phyloP scores from a whole-genome alignment of 2,888 invertebrate species.

The Tribolium freemani region DNA sequence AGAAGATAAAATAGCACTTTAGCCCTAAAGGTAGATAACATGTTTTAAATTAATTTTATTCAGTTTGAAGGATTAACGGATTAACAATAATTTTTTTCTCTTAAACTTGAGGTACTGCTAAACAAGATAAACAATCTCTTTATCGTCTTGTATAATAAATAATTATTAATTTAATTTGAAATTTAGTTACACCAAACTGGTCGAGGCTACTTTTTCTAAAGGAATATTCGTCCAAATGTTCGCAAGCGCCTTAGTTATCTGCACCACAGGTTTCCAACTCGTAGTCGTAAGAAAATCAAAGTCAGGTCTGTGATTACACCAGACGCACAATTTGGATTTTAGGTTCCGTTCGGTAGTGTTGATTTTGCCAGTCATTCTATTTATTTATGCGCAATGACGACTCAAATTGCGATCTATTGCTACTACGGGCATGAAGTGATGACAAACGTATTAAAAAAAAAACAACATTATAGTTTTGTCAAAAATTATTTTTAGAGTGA shows the following conservation, averaged over 20 bases:
- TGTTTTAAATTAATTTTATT: no score
- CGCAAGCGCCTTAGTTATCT: conserved; percentile 41
- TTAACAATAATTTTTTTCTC: no score
- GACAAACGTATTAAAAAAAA: conserved; percentile 21
- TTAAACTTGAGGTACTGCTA: no score
- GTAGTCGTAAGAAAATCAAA: conserved; percentile 18
- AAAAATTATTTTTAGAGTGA: conserved; percentile 64
- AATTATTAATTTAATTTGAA: not conserved
- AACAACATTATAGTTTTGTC: not conserved
- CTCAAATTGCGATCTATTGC: conserved; percentile 40
- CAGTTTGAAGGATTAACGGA: no score
- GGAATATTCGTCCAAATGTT: conserved; percentile 41
- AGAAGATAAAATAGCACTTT: no score
- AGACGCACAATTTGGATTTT: not conserved
- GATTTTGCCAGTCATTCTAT: conserved; percentile 15
- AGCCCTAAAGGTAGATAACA: no score
- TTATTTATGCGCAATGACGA: conserved; percentile 39
- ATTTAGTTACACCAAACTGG: conserved; percentile 17
- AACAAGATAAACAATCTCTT: no score
- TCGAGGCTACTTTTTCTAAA: conserved; percentile 26
- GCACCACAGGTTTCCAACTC: conserved; percentile 41
- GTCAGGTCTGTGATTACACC: not conserved
- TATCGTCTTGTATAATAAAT: no score
- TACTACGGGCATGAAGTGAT: conserved; percentile 40
- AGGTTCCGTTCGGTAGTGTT: conserved; percentile 20